Evolutionary conservation across 2,797 vertebrate genomes (phyloP).

Genomic region (Nyctibius grandis): DNA sequence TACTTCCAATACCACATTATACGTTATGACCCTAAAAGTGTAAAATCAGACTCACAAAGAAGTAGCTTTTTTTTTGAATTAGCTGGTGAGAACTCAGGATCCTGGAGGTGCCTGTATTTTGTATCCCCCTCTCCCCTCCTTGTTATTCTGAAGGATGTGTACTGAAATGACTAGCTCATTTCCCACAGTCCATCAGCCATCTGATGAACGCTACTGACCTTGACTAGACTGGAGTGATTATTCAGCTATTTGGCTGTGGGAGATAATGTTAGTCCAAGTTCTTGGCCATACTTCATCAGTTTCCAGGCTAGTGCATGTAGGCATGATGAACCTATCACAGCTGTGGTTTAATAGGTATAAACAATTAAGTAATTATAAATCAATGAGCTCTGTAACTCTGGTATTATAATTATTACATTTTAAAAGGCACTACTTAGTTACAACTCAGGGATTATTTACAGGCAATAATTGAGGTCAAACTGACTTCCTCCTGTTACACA

Average conservation of each 20-base stretch:
- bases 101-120: not conserved
- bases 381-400: slow-evolving; percentile 56
- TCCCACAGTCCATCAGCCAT: not conserved
- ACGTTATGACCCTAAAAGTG: not conserved
- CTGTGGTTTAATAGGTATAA: slow-evolving; percentile 57
- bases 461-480: slow-evolving; percentile 61
- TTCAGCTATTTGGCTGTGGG: not conserved
- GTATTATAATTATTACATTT: slow-evolving; percentile 61
- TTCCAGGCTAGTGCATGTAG: not conserved
- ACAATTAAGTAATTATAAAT: slow-evolving; percentile 70
- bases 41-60: not conserved
- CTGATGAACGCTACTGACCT: not conserved
- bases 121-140: not conserved
- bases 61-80: not conserved
- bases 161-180: not conserved
- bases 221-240: not conserved
- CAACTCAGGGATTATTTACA: slow-evolving; percentile 63
- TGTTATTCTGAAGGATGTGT: not conserved
- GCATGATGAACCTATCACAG: slow-evolving; percentile 27
- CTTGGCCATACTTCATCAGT: not conserved
- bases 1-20: not conserved
- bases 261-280: not conserved
- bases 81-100: not conserved
- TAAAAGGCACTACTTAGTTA: slow-evolving; percentile 69
- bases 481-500: slow-evolving; percentile 48